phyloP scores from a whole-genome alignment of 2,797 vertebrate species.

The Phrynocephalus guinanensis region DNA sequence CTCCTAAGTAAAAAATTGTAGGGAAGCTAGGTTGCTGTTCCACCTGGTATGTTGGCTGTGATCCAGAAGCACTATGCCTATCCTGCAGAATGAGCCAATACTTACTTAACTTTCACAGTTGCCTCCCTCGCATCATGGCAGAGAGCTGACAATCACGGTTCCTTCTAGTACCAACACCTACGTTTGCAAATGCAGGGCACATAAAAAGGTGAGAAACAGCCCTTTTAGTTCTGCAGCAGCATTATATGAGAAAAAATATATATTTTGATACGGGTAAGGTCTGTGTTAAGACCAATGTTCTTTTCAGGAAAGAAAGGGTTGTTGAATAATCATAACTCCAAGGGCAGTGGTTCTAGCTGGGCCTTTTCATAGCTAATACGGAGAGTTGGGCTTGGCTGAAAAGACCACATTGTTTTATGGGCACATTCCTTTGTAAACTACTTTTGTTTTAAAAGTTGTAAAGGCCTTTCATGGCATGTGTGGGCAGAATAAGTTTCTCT shows the following conservation, averaged over 20 bases:
- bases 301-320: not conserved
- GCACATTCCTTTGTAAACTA: constrained; percentile 34
- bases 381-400: constrained; percentile 18
- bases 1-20: not conserved
- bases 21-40: not conserved
- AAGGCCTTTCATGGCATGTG: constrained; percentile 48
- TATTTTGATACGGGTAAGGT: constrained; percentile 18
- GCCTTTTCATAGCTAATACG: not conserved
- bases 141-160: fast-evolving
- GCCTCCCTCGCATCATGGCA: not conserved
- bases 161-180: not conserved
- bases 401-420: constrained; percentile 6
- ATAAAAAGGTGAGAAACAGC: constrained; percentile 14
- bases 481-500: constrained; percentile 61
- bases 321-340: not conserved
- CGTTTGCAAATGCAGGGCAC: not conserved
- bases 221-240: constrained; percentile 5
- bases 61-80: too few relatives aligned
- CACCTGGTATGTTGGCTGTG: not conserved
- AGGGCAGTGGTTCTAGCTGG: not conserved
- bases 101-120: not conserved
- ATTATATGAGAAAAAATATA: not conserved
- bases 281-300: not conserved
- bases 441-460: constrained; percentile 42
- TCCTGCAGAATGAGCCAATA: not conserved